phyloP scores from a whole-genome alignment of 2,888 invertebrate genomes.

The Pecten maximus region DNA sequence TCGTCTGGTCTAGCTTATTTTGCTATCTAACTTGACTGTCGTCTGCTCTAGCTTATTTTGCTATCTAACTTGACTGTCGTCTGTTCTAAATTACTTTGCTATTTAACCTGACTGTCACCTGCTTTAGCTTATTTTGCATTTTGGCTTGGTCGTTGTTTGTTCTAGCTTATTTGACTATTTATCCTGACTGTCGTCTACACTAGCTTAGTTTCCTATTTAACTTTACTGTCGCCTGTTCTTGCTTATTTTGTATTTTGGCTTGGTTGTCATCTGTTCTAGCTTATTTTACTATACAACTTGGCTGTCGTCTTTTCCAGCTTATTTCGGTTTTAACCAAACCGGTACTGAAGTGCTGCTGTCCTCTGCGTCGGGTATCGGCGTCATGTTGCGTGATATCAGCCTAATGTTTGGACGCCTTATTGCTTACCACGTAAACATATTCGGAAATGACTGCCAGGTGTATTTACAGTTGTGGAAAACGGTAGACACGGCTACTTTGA shows the following conservation, averaged over 20 bases:
- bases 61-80: neutral
- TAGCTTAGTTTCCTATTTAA: no score
- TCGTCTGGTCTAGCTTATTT: neutral
- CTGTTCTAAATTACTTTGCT: neutral
- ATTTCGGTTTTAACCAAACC: neutral
- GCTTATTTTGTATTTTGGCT: no score
- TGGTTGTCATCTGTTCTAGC: neutral
- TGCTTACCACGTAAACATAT: neutral
- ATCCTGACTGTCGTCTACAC: neutral
- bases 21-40: neutral
- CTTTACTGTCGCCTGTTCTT: neutral
- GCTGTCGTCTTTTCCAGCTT: neutral
- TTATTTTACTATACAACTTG: neutral
- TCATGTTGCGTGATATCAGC: neutral
- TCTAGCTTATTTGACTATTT: neutral
- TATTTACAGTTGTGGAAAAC: neutral
- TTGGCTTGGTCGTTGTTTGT: neutral
- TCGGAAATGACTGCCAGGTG: neutral
- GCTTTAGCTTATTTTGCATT: neutral
- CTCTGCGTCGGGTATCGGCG: neutral
- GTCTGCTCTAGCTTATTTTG: neutral
- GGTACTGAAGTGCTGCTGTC: neutral
- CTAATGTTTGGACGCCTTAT: neutral
- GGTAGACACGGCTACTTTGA: neutral
- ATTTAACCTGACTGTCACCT: neutral